Conservation (phyloP, 2,888 invertebrate genomes). For the Hirtodrosophila trivittata region DNA sequence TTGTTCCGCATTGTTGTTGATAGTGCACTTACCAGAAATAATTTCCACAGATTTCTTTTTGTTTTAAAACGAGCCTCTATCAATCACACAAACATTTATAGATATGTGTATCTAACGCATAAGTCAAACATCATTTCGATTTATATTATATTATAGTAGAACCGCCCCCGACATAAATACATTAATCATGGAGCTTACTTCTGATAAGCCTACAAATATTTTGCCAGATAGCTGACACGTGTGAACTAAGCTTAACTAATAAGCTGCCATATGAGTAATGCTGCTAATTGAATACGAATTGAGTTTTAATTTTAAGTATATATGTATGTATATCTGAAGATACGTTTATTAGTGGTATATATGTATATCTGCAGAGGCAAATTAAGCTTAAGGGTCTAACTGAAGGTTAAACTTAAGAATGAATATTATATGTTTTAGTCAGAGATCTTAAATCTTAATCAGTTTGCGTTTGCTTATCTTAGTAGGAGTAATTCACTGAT, state of each 20-base stretch:
- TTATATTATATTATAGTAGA: slow-evolving; percentile 2
- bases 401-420: too few relatives aligned
- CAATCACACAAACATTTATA: slow-evolving; percentile 3
- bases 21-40: slow-evolving; percentile 15
- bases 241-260: slow-evolving; percentile 9
- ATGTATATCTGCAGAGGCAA: too few relatives aligned
- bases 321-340: too few relatives aligned
- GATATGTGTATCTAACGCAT: not conserved
- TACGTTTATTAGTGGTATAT: too few relatives aligned
- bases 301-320: not conserved
- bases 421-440: too few relatives aligned
- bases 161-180: not conserved
- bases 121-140: too few relatives aligned
- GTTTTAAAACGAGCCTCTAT: slow-evolving; percentile 46
- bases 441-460: too few relatives aligned
- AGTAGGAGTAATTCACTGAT: slow-evolving; percentile 6
- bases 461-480: too few relatives aligned
- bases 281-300: slow-evolving; percentile 9
- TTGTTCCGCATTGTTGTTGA: slow-evolving; percentile 22
- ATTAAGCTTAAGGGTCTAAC: too few relatives aligned
- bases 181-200: slow-evolving; percentile 17
- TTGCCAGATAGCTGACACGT: slow-evolving; percentile 33
- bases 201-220: slow-evolving; percentile 21
- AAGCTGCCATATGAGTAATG: slow-evolving; percentile 22
- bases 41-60: too few relatives aligned